Percentiles rank a stretch among this genome's conserved stretches.
Conservation (phyloP, 2,888 invertebrate genomes). For the Ischnus inquisitorius region DNA sequence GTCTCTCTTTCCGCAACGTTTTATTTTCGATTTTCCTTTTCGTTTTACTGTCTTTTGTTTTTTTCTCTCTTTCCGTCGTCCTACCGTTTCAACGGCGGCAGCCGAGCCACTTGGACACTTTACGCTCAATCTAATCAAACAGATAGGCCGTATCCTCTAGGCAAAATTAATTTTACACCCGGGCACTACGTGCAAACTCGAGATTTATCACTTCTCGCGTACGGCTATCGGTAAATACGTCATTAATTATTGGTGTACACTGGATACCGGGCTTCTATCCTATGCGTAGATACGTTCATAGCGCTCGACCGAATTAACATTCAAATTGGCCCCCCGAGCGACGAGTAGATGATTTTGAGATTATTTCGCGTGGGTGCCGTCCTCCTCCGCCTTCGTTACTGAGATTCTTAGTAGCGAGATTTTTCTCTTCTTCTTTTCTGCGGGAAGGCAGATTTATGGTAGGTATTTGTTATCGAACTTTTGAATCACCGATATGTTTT, state of each 20-base stretch:
- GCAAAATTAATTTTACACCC: slow-evolving; percentile 44
- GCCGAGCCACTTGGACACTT: slow-evolving; percentile 39
- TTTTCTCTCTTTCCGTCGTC: neutral
- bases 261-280: slow-evolving; percentile 25
- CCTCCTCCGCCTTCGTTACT: slow-evolving; percentile 9
- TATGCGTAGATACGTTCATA: slow-evolving; percentile 12
- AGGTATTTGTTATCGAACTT: slow-evolving; percentile 3
- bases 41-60: neutral
- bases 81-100: neutral
- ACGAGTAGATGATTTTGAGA: slow-evolving; percentile 52
- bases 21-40: neutral
- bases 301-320: slow-evolving; percentile 54
- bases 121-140: slow-evolving; percentile 59
- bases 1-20: neutral
- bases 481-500: neutral
- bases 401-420: slow-evolving; percentile 22
- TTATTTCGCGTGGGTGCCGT: slow-evolving; percentile 54
- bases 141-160: slow-evolving; percentile 38
- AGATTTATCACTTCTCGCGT: slow-evolving; percentile 59
- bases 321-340: slow-evolving; percentile 59
- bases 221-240: slow-evolving; percentile 58
- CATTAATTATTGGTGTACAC: slow-evolving; percentile 52
- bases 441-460: neutral
- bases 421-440: neutral
- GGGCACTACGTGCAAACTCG: slow-evolving; percentile 23